These are phyloP conservation scores for Eupeodes corollae DNA, from an alignment of 1,140 invertebrate species.

Conservation along the genomic window DNA sequence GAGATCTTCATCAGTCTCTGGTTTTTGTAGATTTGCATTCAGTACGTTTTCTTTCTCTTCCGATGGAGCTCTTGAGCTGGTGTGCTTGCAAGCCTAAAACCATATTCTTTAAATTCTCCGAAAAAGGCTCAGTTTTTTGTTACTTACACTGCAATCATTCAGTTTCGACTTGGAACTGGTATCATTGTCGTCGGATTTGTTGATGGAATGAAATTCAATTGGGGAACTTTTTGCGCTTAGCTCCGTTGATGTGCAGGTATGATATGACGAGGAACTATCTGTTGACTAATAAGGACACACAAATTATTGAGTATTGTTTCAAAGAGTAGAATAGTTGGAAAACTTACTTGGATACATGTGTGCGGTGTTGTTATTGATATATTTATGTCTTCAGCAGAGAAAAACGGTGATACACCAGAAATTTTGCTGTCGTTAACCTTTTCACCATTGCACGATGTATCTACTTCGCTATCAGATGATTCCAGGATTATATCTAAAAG, in stretches of 20 bases:
- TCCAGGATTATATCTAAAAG: constrained; percentile 17
- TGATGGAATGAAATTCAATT: constrained; percentile 2
- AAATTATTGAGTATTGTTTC: constrained; percentile 4
- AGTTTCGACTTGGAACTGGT: constrained; percentile 22
- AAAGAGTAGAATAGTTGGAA: not conserved
- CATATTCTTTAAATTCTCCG: not conserved
- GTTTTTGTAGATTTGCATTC: constrained; percentile 17
- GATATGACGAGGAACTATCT: constrained; percentile 32
- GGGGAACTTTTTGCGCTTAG: constrained; percentile 23
- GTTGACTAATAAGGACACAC: constrained; percentile 11
- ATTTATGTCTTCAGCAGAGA: constrained; percentile 38
- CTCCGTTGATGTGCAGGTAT: constrained; percentile 29
- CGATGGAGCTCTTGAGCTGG: constrained; percentile 4
- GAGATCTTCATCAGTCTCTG: constrained; percentile 19
- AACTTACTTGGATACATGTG: constrained; percentile 11
- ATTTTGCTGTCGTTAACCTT: constrained; percentile 33
- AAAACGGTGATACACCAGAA: constrained; percentile 40
- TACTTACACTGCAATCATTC: constrained; percentile 24
- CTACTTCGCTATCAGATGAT: constrained; percentile 32
- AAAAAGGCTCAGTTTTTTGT: not conserved
- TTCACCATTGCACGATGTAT: constrained; percentile 27
- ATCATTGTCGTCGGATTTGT: constrained; percentile 7
- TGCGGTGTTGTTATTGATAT: constrained; percentile 21
- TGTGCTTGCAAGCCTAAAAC: constrained; percentile 24
- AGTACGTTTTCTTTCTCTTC: constrained; percentile 19